Percentiles rank a stretch among this genome's conserved stretches.
phyloP scores from a whole-genome alignment of 2,797 vertebrate genomes.

The Pipistrellus kuhlii region DNA sequence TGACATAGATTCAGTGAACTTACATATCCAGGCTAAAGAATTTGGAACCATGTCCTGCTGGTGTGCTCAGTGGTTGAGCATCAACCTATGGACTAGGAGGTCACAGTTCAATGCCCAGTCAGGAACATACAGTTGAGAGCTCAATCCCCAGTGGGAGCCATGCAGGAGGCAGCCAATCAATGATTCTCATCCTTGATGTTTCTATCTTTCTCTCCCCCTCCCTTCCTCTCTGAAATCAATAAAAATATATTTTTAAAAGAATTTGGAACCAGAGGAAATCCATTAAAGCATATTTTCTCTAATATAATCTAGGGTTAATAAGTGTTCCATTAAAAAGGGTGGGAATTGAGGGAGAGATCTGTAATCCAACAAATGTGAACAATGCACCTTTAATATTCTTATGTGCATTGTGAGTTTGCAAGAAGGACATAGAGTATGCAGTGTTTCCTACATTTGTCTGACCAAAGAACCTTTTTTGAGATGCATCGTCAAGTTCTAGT shows the following conservation, averaged over 20 bases:
- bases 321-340: not conserved
- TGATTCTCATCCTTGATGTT: too few species aligned
- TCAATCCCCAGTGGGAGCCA: too few species aligned
- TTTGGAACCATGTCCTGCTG: not conserved
- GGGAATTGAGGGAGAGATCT: not conserved
- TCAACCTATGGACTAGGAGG: too few species aligned
- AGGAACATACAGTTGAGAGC: too few species aligned
- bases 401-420: not conserved
- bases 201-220: too few species aligned
- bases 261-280: constrained; percentile 3
- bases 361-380: not conserved
- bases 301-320: constrained; percentile 21
- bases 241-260: too few species aligned
- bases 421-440: not conserved
- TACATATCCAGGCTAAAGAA: not conserved
- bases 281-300: constrained; percentile 15
- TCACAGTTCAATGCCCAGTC: too few species aligned
- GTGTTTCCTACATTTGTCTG: constrained; percentile 34
- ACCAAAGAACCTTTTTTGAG: not conserved
- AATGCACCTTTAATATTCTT: constrained; percentile 9
- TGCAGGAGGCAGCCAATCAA: too few species aligned
- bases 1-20: constrained; percentile 34
- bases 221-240: too few species aligned
- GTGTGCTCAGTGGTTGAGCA: too few species aligned
- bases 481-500: not conserved